Evolutionary conservation across 1,140 invertebrate genomes (phyloP).

Genomic region (Lutraria rhynchaena): DNA sequence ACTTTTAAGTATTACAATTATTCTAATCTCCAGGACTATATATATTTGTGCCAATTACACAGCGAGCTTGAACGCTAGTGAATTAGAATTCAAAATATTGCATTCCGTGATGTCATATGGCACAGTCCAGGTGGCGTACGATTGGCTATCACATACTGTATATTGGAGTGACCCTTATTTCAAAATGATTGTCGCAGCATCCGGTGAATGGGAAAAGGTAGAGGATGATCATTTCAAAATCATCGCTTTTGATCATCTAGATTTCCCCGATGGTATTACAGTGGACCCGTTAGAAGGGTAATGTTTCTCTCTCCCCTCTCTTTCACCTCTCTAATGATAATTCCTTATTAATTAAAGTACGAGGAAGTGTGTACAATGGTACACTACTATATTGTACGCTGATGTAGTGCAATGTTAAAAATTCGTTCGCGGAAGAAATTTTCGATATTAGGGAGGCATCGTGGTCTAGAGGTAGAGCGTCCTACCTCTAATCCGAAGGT

Average conservation of each 20-base stretch:
- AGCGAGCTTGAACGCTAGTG: background rate
- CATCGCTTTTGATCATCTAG: conserved; percentile 11
- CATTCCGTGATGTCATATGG: background rate
- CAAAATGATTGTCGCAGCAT: conserved; percentile 35
- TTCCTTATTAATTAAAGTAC: no score
- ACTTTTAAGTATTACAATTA: background rate
- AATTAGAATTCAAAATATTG: conserved; percentile 1
- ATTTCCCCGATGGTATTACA: conserved; percentile 18
- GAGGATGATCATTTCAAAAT: conserved; percentile 31
- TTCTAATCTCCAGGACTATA: background rate
- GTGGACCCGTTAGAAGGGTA: conserved; percentile 39
- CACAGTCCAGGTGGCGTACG: conserved; percentile 5
- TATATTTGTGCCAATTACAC: background rate
- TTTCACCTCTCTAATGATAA: no score
- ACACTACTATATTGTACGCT: no score
- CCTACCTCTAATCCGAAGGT: no score
- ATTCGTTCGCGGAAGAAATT: no score
- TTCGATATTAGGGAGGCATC: no score
- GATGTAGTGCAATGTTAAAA: no score
- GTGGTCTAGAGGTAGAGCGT: no score
- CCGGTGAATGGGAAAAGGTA: conserved; percentile 1
- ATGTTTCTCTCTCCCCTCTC: background rate
- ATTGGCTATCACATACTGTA: conserved; percentile 22
- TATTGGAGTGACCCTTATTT: conserved; percentile 30
- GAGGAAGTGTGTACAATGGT: no score